These are phyloP conservation scores for Noctua comes DNA, from an alignment of 2,888 invertebrate genomes.

Conservation along the genomic window DNA sequence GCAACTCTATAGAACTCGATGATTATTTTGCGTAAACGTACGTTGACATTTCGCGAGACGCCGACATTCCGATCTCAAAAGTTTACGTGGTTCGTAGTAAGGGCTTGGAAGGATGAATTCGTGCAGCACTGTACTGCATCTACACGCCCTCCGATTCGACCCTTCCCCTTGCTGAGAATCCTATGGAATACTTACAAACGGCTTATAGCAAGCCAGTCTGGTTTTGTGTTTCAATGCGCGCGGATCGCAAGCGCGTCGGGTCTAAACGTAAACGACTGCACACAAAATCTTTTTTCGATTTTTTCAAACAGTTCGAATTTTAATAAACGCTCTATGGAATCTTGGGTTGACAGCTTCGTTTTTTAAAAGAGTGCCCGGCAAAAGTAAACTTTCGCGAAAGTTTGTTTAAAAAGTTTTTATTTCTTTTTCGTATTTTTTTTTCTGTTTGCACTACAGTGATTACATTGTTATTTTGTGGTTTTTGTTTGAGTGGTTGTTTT, in stretches of 20 bases:
- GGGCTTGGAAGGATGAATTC: conserved; percentile 85
- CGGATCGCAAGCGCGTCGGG: conserved; percentile 83
- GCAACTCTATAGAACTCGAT: conserved; percentile 60
- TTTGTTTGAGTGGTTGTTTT: conserved; percentile 77
- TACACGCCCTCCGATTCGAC: conserved; percentile 88
- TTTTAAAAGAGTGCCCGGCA: conserved; percentile 70
- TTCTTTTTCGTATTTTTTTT: conserved; percentile 69
- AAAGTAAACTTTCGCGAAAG: conserved; percentile 78
- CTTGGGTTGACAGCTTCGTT: conserved; percentile 73
- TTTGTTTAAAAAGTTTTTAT: conserved; percentile 79
- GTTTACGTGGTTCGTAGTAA: conserved; percentile 78
- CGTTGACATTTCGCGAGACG: conserved; percentile 76
- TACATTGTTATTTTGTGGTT: conserved; percentile 82
- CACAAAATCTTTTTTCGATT: conserved; percentile 82
- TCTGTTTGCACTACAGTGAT: conserved; percentile 78
- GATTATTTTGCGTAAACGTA: conserved; percentile 60
- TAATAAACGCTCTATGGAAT: conserved; percentile 66
- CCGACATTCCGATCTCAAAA: conserved; percentile 69
- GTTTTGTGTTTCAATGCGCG: conserved; percentile 88
- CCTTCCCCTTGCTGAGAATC: conserved; percentile 89
- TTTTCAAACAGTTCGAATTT: conserved; percentile 74
- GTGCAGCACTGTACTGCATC: conserved; percentile 85
- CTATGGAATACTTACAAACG: conserved; percentile 89
- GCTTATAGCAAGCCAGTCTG: conserved; percentile 88
- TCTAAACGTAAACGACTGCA: conserved; percentile 71